Evolutionary conservation across 2,888 invertebrate genomes (phyloP).

Genomic region (Hirtodrosophila duncani): DNA sequence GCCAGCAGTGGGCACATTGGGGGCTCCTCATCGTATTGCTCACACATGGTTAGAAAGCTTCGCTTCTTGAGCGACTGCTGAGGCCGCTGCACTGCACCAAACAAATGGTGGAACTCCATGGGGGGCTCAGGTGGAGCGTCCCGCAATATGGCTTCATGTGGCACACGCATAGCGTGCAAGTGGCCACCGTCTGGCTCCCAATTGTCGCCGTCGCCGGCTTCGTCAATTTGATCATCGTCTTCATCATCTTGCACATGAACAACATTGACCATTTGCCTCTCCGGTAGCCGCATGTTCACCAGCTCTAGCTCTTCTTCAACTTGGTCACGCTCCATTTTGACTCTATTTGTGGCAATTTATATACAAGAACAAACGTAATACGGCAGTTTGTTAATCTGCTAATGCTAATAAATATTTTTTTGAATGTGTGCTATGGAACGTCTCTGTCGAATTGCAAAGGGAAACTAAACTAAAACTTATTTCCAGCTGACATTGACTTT

Average conservation of each 20-base stretch:
- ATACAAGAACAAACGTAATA: constrained; percentile 24
- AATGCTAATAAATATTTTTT: constrained; percentile 16
- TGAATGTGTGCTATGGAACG: not conserved
- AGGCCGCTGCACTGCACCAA: constrained; percentile 25
- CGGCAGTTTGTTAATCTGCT: constrained; percentile 41
- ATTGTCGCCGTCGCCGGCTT: constrained; percentile 11
- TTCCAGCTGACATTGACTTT: too few relatives aligned
- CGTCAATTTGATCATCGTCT: constrained; percentile 1
- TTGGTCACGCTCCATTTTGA: constrained; percentile 1
- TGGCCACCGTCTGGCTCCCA: constrained; percentile 14
- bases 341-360: not conserved
- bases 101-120: constrained; percentile 27
- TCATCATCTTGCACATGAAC: constrained; percentile 12
- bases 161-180: constrained; percentile 19
- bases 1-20: constrained; percentile 35
- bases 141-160: constrained; percentile 34
- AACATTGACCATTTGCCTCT: constrained; percentile 9
- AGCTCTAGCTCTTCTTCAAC: constrained; percentile 12
- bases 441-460: constrained; percentile 2
- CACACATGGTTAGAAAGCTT: constrained; percentile 45
- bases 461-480: too few relatives aligned
- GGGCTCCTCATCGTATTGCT: constrained; percentile 35
- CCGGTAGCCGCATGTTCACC: constrained; percentile 11
- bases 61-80: constrained; percentile 49
- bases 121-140: constrained; percentile 58